phyloP scores from a whole-genome alignment of 2,113 vertebrate genomes.

The Stomatorhinus ivindoensis region DNA sequence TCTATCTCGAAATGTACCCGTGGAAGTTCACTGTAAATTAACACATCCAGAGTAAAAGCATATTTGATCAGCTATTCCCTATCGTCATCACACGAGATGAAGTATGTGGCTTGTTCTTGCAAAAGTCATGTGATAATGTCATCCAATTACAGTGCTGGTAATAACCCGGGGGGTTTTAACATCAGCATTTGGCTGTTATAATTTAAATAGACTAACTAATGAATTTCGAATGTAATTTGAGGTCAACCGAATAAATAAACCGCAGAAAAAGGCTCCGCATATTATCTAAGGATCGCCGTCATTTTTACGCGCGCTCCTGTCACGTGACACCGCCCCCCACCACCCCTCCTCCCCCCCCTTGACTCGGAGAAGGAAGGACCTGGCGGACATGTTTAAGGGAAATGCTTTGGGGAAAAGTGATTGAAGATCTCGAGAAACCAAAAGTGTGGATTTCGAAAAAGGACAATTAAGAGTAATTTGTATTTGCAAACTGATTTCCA shows the following conservation, averaged over 20 bases:
- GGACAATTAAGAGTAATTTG: background rate
- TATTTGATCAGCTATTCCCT: background rate
- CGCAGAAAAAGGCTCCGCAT: background rate
- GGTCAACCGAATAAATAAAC: background rate
- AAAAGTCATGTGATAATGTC: background rate
- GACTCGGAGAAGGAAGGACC: constrained; percentile 1
- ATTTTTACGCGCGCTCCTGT: background rate
- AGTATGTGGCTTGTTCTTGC: background rate
- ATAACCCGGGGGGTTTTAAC: background rate
- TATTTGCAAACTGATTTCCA: background rate
- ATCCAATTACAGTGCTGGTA: background rate
- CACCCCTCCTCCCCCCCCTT: background rate
- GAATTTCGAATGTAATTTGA: background rate
- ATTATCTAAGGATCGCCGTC: background rate
- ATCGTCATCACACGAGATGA: background rate
- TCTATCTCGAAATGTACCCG: background rate
- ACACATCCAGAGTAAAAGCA: background rate
- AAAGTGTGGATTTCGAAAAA: background rate
- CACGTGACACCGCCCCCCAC: background rate
- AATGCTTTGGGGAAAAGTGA: constrained; percentile 16
- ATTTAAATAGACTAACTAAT: background rate
- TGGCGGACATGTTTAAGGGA: constrained; percentile 14
- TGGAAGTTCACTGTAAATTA: background rate
- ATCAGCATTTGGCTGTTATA: background rate
- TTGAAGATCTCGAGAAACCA: constrained; percentile 1